Evolutionary conservation across 2,888 invertebrate species (phyloP).

Genomic region (Ectropis crepuscularia): DNA sequence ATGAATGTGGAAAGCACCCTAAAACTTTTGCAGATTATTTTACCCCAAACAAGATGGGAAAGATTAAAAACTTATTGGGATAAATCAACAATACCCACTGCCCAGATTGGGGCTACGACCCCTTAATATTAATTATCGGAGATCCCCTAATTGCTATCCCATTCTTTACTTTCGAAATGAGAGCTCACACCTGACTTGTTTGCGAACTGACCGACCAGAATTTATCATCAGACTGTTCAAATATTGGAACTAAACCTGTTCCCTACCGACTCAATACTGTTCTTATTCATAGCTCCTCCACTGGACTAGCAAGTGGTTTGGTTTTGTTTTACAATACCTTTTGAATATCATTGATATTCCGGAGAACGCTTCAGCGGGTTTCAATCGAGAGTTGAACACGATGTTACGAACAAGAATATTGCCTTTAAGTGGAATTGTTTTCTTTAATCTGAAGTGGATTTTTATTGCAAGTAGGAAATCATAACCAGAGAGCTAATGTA

Average conservation of each 20-base stretch:
- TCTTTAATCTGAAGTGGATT: slow-evolving; percentile 37
- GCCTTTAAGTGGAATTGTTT: slow-evolving; percentile 52
- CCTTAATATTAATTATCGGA: slow-evolving; percentile 77
- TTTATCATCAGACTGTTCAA: too few relatives aligned
- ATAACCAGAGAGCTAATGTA: slow-evolving; percentile 7
- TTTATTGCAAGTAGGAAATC: slow-evolving; percentile 32
- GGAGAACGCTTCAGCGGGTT: slow-evolving; percentile 60
- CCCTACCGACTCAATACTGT: too few relatives aligned
- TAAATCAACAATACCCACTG: slow-evolving; percentile 61
- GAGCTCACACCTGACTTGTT: slow-evolving; percentile 76
- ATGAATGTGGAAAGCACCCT: neutral
- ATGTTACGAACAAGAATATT: slow-evolving; percentile 53
- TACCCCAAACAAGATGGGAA: slow-evolving; percentile 27
- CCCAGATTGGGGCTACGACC: slow-evolving; percentile 67
- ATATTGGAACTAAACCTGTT: too few relatives aligned
- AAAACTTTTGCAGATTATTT: neutral
- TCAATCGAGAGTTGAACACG: slow-evolving; percentile 62
- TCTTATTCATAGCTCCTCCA: too few relatives aligned
- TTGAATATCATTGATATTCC: slow-evolving; percentile 74
- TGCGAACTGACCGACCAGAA: slow-evolving; percentile 16
- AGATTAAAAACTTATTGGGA: slow-evolving; percentile 69
- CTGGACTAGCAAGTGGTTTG: slow-evolving; percentile 17
- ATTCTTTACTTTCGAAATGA: slow-evolving; percentile 63
- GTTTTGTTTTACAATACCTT: slow-evolving; percentile 68
- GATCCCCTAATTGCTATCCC: slow-evolving; percentile 76